Conservation (phyloP, 1,140 invertebrate genomes). For the Drosophila micromelanica region DNA sequence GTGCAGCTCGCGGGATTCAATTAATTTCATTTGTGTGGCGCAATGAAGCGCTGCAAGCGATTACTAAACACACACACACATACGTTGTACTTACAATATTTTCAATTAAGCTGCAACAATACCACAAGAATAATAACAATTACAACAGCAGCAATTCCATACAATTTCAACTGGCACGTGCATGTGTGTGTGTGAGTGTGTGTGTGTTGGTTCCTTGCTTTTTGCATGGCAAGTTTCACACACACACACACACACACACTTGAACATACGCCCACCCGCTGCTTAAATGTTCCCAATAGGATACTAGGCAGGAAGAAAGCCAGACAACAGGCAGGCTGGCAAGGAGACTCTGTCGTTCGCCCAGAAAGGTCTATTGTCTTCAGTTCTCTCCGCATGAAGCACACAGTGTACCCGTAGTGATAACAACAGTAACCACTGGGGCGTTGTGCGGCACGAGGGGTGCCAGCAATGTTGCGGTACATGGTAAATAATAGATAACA, state of each 20-base stretch:
- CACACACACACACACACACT: slow-evolving; percentile 1
- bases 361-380: slow-evolving; percentile 16
- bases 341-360: not conserved
- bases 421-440: slow-evolving; percentile 27
- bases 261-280: slow-evolving; percentile 19
- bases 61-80: slow-evolving; percentile 49
- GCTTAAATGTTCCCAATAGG: slow-evolving; percentile 34
- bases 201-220: slow-evolving; percentile 16
- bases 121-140: slow-evolving; percentile 79
- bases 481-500: slow-evolving; percentile 67
- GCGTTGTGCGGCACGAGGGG: slow-evolving; percentile 1
- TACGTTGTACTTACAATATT: slow-evolving; percentile 67
- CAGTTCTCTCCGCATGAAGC: slow-evolving; percentile 23
- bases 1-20: slow-evolving; percentile 61
- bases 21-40: slow-evolving; percentile 77
- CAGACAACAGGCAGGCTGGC: not conserved
- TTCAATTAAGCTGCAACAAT: slow-evolving; percentile 79
- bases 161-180: slow-evolving; percentile 40
- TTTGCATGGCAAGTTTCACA: slow-evolving; percentile 19
- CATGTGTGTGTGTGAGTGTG: slow-evolving; percentile 14
- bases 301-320: slow-evolving; percentile 9
- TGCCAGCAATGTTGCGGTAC: slow-evolving; percentile 35
- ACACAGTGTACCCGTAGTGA: not conserved
- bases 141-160: slow-evolving; percentile 53
- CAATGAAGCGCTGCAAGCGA: slow-evolving; percentile 60